phyloP scores from a whole-genome alignment of 2,113 vertebrate genomes.

The Sus scrofa region DNA sequence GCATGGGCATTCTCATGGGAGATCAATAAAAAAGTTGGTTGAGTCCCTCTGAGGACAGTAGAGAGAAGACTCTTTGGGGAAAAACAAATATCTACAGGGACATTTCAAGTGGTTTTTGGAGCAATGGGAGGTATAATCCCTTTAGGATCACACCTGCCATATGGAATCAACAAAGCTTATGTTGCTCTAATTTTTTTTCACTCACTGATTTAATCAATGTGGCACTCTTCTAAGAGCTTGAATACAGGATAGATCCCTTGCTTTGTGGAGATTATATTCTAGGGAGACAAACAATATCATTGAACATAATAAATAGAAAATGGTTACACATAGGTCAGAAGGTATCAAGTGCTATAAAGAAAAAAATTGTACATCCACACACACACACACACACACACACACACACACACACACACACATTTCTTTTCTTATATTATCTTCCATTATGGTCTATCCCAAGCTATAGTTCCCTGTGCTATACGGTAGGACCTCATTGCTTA shows the following conservation, averaged over 20 bases:
- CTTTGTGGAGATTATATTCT: neutral
- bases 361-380: neutral
- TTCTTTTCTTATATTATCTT: too few relatives aligned
- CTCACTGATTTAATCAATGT: neutral
- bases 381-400: too few relatives aligned
- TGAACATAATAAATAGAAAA: neutral
- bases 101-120: neutral
- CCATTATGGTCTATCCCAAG: too few relatives aligned
- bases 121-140: neutral
- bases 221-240: neutral
- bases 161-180: neutral
- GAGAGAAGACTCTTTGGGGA: neutral
- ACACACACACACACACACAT: too few relatives aligned
- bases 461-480: too few relatives aligned
- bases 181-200: neutral
- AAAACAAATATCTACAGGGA: neutral
- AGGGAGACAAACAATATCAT: neutral
- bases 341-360: neutral
- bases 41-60: neutral
- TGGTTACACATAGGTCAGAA: neutral
- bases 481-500: too few relatives aligned
- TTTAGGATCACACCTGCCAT: neutral
- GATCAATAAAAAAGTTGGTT: neutral
- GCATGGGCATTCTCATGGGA: neutral
- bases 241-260: neutral